Evolutionary conservation across 1,140 invertebrate genomes (phyloP).

Genomic region (Meloidogyne chitwoodi): DNA sequence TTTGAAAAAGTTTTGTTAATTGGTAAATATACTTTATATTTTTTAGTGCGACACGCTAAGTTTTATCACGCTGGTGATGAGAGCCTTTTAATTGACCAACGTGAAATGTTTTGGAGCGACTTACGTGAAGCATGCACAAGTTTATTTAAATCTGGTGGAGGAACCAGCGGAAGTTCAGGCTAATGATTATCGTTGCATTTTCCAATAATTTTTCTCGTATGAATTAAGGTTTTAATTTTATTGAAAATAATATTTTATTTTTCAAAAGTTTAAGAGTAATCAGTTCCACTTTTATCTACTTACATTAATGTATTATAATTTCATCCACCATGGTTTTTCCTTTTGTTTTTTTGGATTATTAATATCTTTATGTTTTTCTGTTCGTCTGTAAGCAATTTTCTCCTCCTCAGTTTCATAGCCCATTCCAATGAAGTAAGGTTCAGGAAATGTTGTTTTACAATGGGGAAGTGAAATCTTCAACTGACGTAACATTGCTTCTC

Average conservation of each 20-base stretch:
- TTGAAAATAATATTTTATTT: no score
- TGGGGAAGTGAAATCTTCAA: conserved; percentile 9
- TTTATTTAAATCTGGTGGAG: neutral
- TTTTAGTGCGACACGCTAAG: conserved; percentile 12
- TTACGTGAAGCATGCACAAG: conserved; percentile 14
- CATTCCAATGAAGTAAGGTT: conserved; percentile 6
- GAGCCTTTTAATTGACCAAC: conserved; percentile 14
- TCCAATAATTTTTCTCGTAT: neutral
- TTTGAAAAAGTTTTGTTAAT: neutral
- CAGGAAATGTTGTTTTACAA: conserved; percentile 19
- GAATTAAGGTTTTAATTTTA: no score
- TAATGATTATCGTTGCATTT: neutral
- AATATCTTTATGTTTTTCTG: neutral
- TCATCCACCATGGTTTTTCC: neutral
- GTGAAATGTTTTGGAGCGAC: conserved; percentile 10
- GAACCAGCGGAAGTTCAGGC: neutral
- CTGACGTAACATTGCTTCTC: conserved; percentile 14
- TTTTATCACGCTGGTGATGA: conserved; percentile 22
- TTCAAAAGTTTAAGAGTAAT: no score
- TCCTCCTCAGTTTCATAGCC: conserved; percentile 20
- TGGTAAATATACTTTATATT: neutral
- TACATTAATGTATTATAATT: neutral
- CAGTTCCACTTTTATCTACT: no score
- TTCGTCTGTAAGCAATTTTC: neutral
- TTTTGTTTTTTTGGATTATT: neutral